phyloP scores from a whole-genome alignment of 2,888 invertebrate genomes.

The Latrodectus hesperus region DNA sequence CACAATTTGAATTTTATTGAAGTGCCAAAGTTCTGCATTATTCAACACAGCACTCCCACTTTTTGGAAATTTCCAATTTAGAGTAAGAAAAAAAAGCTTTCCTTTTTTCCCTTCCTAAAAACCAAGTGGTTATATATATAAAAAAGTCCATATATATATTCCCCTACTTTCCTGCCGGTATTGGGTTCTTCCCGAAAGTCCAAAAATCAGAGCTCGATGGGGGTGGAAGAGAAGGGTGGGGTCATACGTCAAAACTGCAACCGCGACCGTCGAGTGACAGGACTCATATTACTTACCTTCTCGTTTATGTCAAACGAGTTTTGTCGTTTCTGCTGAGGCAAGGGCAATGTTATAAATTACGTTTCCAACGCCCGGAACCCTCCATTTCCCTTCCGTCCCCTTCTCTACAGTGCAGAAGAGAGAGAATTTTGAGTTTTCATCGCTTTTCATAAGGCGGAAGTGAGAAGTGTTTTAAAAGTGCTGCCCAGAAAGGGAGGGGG shows the following conservation, averaged over 20 bases:
- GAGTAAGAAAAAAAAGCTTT: constrained; percentile 3
- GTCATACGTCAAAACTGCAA: constrained; percentile 66
- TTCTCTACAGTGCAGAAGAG: neutral
- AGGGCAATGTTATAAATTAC: constrained; percentile 55
- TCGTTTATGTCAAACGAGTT: constrained; percentile 42
- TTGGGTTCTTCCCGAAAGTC: constrained; percentile 27
- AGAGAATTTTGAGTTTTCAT: constrained; percentile 7
- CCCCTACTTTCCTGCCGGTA: constrained; percentile 6
- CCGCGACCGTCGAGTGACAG: constrained; percentile 55
- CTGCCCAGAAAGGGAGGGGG: neutral
- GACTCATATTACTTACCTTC: constrained; percentile 57
- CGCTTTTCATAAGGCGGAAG: constrained; percentile 25
- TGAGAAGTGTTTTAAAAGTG: constrained; percentile 23
- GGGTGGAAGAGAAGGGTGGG: constrained; percentile 1
- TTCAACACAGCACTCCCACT: constrained; percentile 45
- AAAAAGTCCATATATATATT: constrained; percentile 53
- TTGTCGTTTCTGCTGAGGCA: constrained; percentile 59
- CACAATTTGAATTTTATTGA: constrained; percentile 68
- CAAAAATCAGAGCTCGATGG: constrained; percentile 27
- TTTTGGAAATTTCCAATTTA: constrained; percentile 35
- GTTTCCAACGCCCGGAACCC: constrained; percentile 8
- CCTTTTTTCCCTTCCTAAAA: constrained; percentile 39
- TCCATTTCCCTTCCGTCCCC: neutral
- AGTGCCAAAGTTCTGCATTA: constrained; percentile 59
- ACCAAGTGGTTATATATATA: constrained; percentile 14